Evolutionary conservation across 2,888 invertebrate species (phyloP).

Genomic region (Sicus ferrugineus): DNA sequence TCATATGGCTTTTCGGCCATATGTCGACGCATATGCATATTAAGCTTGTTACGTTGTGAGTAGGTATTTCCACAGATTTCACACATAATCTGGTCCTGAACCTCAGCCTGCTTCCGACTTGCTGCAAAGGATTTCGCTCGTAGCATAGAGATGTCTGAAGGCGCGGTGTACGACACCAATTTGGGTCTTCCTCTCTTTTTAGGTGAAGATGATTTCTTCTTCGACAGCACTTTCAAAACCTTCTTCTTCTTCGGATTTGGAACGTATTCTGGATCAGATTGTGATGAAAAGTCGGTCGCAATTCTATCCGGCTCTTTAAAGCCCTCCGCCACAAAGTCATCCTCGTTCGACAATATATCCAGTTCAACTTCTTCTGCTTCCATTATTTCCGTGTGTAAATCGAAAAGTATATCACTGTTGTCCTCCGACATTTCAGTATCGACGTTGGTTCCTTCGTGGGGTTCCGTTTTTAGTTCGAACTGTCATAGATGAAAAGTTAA

Average conservation of each 20-base stretch:
- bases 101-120: constrained; percentile 40
- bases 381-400: constrained; percentile 52
- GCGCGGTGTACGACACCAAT: neutral
- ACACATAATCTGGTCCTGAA: constrained; percentile 54
- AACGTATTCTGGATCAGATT: neutral
- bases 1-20: constrained; percentile 61
- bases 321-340: neutral
- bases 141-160: neutral
- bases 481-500: constrained; percentile 26
- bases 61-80: constrained; percentile 64
- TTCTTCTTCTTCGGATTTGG: neutral
- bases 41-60: constrained; percentile 57
- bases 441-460: constrained; percentile 40
- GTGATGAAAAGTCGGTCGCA: neutral
- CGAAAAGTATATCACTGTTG: constrained; percentile 47
- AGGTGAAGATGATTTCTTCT: neutral
- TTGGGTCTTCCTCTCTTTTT: constrained; percentile 16
- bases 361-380: constrained; percentile 53
- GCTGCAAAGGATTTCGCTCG: constrained; percentile 31
- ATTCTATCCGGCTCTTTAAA: neutral
- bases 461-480: constrained; percentile 55
- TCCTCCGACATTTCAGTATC: neutral
- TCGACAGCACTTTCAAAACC: neutral
- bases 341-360: constrained; percentile 38
- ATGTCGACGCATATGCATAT: constrained; percentile 64